Evolutionary conservation across 2,797 vertebrate species (phyloP), one percentile per base, ranked within the genome.

Genomic region (Myotis vivesi): DNA sequence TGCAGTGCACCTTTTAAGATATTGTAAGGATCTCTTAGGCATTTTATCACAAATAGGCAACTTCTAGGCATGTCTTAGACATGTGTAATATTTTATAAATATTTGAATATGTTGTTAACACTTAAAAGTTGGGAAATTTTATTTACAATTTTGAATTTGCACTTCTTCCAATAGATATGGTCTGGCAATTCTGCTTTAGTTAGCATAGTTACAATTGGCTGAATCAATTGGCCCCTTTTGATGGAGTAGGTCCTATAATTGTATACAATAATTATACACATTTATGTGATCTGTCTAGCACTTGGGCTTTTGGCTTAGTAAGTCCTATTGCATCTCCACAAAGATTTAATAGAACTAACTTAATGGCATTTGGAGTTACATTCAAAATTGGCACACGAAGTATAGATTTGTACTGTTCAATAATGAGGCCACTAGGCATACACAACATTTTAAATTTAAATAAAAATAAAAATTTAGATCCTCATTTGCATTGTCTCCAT

Each of bases 361-460:
- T 66, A 66, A 8, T 6, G 23, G 10, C 20, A 4, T 55, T 44
- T 23, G 38, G 10, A 79, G 51, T 28, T 91, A 66, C 1, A 23
- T 57, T 92, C 30, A 87, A 91, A 73, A 15, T 15, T 71, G 38
- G 33, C 75, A 55, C 4, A 80, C 75, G 22, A 59, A 13, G 12
- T 57, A 38, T 19, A 64, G 38, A 80, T 59, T 28, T 33, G 1
- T 6, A n/a, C 6, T 38, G 7, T 87, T 83, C 20, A 72, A 41
- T n/a, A 59, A 79, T 6, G 19, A 72, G 59, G 64, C 28, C 44
- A 25, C 11, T 30, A 92, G 12, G 62, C 7, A 79, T 68, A 41
- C 20, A 28, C 9, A 76, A 53, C 62, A 72, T 66, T 77, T 87
- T 84, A 87, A 96, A 46, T 77, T 92, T 81, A 81, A 90, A n/a